A percentile compares a stretch with the other conserved stretches of the same genome.
phyloP scores from a whole-genome alignment of 2,888 invertebrate genomes.

The Rhyacophila evoluta region DNA sequence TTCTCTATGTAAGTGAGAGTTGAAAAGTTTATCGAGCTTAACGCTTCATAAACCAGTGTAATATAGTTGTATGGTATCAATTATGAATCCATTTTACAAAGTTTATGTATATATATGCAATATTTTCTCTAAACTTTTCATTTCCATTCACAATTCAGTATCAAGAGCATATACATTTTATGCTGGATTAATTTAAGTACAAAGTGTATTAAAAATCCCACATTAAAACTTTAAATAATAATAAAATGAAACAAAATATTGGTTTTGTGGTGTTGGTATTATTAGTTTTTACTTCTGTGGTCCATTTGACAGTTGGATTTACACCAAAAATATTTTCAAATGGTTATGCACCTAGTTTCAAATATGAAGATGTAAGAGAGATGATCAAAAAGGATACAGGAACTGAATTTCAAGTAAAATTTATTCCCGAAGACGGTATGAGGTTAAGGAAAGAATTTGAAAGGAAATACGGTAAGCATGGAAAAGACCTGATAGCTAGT shows the following conservation, averaged over 20 bases:
- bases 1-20: background rate
- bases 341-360: background rate
- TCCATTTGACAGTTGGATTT: background rate
- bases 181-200: too few species aligned
- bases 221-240: too few species aligned
- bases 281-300: background rate
- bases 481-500: constrained; percentile 61
- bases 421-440: constrained; percentile 60
- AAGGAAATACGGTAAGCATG: constrained; percentile 60
- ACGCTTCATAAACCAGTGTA: background rate
- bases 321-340: background rate
- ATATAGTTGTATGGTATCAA: background rate
- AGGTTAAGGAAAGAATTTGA: constrained; percentile 58
- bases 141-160: background rate
- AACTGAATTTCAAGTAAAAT: constrained; percentile 59
- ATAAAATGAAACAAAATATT: background rate
- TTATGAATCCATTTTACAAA: background rate
- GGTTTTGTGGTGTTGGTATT: background rate
- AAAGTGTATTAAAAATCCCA: background rate
- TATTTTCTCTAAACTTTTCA: background rate
- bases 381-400: background rate
- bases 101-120: background rate
- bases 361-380: background rate
- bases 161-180: background rate
- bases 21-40: background rate